Conservation (phyloP, 2,113 vertebrate species). For the Cheilinus undulatus region DNA sequence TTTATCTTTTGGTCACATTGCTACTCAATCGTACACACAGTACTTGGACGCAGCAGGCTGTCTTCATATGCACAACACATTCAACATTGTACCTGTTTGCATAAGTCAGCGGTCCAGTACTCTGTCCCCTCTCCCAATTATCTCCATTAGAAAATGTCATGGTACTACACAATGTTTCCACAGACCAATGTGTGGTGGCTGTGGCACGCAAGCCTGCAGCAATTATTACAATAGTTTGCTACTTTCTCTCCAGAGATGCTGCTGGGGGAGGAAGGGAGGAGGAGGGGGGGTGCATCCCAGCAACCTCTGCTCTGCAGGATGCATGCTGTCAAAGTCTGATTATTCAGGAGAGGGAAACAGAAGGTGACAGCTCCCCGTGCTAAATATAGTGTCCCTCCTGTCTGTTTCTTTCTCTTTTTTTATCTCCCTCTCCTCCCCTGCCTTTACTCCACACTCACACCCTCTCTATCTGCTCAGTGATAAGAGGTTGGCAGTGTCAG, state of each 20-base stretch:
- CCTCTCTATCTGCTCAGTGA: conserved; percentile 60
- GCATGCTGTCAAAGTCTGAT: conserved; percentile 79
- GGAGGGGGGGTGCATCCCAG: conserved; percentile 66
- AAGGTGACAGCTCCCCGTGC: conserved; percentile 81
- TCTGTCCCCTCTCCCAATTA: conserved; percentile 2
- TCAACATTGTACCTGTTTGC: conserved; percentile 45
- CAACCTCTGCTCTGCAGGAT: conserved; percentile 81
- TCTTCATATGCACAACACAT: conserved; percentile 8
- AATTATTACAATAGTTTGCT: conserved; percentile 64
- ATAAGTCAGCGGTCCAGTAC: conserved; percentile 24
- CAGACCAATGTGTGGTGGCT: conserved; percentile 40
- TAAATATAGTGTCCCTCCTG: conserved; percentile 84
- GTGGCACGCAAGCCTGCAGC: conserved; percentile 68
- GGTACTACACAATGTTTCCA: conserved; percentile 22
- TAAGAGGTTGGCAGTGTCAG: conserved; percentile 58
- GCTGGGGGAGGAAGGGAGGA: conserved; percentile 18
- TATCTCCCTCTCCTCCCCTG: conserved; percentile 59
- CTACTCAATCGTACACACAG: background rate
- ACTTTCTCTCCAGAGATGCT: conserved; percentile 65
- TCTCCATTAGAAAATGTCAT: conserved; percentile 39
- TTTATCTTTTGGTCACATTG: conserved; percentile 6
- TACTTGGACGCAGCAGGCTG: background rate
- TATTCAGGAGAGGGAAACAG: conserved; percentile 79
- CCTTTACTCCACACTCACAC: conserved; percentile 58
- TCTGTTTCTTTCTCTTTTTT: conserved; percentile 70